Percentiles rank a stretch among this genome's conserved stretches.
Conservation (phyloP, 2,113 vertebrate genomes). For the Ranitomeya variabilis region DNA sequence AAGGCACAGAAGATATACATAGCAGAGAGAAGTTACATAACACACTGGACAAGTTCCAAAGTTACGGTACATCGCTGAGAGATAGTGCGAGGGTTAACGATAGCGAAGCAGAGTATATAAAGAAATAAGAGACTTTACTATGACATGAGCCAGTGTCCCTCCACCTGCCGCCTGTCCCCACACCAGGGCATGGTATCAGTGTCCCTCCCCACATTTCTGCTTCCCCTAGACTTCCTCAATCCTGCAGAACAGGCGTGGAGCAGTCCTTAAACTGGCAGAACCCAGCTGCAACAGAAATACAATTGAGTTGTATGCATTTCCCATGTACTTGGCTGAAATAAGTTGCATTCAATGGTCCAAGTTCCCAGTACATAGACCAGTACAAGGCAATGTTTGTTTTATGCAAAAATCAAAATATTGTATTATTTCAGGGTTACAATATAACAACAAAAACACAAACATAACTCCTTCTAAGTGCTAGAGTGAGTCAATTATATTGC, state of each 20-base stretch:
- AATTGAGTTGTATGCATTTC: not conserved
- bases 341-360: not conserved
- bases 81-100: not conserved
- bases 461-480: not conserved
- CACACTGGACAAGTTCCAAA: not conserved
- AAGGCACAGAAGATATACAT: not conserved
- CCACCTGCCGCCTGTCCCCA: conserved; percentile 40
- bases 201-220: not conserved
- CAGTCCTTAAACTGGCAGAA: conserved; percentile 13
- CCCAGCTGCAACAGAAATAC: not conserved
- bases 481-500: not conserved
- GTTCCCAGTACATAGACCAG: not conserved
- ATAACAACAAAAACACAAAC: not conserved
- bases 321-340: not conserved
- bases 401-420: not conserved
- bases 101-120: not conserved
- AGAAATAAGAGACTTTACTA: not conserved
- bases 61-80: not conserved
- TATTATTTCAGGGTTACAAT: not conserved
- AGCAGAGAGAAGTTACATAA: not conserved
- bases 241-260: conserved; percentile 27
- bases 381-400: not conserved
- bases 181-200: not conserved
- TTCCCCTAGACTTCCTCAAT: conserved; percentile 34
- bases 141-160: conserved; percentile 1